Evolutionary conservation across 2,113 vertebrate genomes (phyloP), one percentile per base, ranked within the genome.

Genomic region (Bujurquina vittata): DNA sequence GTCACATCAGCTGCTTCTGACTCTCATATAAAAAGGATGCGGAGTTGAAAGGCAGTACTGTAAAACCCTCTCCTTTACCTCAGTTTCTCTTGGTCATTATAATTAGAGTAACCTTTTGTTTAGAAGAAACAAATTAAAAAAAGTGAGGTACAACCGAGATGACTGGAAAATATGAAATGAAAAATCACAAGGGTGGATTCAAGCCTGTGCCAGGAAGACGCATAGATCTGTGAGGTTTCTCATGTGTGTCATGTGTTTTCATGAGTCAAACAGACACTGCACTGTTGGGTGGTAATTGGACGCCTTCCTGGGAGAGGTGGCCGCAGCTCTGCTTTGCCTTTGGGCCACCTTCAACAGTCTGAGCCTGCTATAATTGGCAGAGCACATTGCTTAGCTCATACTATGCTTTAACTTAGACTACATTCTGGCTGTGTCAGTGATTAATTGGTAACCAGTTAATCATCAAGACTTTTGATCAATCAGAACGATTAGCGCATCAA

Each of bases 251-350:
- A 77, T 74, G 84, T 78, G 80, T 83, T 63, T 88, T 91, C 59
- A 77, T 79, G 92, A 92, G 89, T 91, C 72, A 67, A 86, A 43
- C 92, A 73, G 86, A 73, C 80, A 75, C 81, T 81, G 87, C 91
- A 88, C 87, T 89, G 86, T 91, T 89, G 89, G 87, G 91, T 84
- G 91, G 90, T 94, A 94, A 94, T 95, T 92, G 91, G 91, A 92
- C 89, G 83, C 79, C 82, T 92, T 91, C 91, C 84, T 92, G 89
- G 91, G 89, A 80, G 60, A 91, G 86, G 88, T 89, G 90, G 91
- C 87, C 84, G 7, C 80, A 78, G 88, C 88, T 83, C 83, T 43
- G 77, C 75, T 81, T 85, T 84, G 86, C 91, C 90, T 91, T 87
- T 88, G 87, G 93, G 87, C 86, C 85, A 75, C 79, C 83, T 87